Evolutionary conservation across 2,888 invertebrate genomes (phyloP).

Genomic region (Endotricha flammealis): DNA sequence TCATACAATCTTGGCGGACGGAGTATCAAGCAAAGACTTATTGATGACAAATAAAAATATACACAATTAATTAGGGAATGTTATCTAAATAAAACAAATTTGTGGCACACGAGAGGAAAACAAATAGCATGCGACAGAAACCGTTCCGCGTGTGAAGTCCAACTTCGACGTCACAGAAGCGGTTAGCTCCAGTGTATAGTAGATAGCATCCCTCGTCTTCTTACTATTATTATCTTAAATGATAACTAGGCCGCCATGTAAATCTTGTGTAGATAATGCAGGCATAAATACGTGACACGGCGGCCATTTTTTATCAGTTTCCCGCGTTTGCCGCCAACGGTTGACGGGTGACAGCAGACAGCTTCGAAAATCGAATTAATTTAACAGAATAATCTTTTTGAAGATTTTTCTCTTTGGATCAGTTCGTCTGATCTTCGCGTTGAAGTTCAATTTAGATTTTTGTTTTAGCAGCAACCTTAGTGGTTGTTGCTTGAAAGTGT

Average conservation of each 20-base stretch:
- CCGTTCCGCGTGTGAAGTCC: no score
- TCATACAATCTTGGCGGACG: no score
- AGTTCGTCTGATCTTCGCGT: conserved; percentile 34
- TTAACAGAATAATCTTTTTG: no score
- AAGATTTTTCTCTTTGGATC: conserved; percentile 26
- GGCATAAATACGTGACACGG: conserved; percentile 45
- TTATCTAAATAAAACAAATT: not conserved
- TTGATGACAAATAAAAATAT: no score
- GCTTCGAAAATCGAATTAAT: conserved; percentile 7
- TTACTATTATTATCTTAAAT: conserved; percentile 20
- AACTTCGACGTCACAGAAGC: conserved; percentile 7
- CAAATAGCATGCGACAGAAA: not conserved
- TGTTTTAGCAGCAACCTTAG: conserved; percentile 68
- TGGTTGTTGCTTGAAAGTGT: conserved; percentile 72
- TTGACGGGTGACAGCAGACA: conserved; percentile 29
- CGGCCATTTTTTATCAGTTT: conserved; percentile 45
- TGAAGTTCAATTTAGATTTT: conserved; percentile 23
- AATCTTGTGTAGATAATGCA: conserved; percentile 46
- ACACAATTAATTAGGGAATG: no score
- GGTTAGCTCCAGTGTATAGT: conserved; percentile 6
- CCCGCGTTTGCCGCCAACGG: conserved; percentile 44
- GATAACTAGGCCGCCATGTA: conserved; percentile 46
- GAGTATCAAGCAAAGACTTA: no score
- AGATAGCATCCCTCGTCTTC: conserved; percentile 2
- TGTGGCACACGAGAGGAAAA: not conserved